Conservation (phyloP, 2,797 vertebrate species). For the Anableps anableps region DNA sequence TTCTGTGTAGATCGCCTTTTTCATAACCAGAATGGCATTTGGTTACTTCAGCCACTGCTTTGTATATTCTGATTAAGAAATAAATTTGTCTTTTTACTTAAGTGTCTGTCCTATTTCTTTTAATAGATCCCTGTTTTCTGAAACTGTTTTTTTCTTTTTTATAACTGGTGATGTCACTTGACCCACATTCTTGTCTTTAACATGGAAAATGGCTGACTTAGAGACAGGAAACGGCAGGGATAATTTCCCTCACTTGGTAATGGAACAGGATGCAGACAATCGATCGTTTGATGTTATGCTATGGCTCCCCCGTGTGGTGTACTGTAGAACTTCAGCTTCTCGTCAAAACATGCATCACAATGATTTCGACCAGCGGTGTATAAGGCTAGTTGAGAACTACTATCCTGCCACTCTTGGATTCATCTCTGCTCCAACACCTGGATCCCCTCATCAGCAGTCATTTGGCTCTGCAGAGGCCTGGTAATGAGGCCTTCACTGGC, state of each 20-base stretch:
- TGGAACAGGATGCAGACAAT: constrained; percentile 49
- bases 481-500: background rate
- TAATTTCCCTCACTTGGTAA: constrained; percentile 61
- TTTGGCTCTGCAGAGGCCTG: background rate
- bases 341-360: background rate
- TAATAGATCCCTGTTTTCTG: constrained; percentile 7
- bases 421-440: background rate
- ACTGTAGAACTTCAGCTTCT: constrained; percentile 3
- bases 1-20: constrained; percentile 81
- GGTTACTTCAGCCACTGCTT: constrained; percentile 89
- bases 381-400: background rate
- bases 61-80: constrained; percentile 93
- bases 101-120: constrained; percentile 37
- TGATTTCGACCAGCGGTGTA: too few species aligned
- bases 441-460: background rate
- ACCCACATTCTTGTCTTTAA: constrained; percentile 64
- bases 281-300: constrained; percentile 7
- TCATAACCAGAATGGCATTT: constrained; percentile 80
- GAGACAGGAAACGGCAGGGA: constrained; percentile 54
- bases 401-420: background rate
- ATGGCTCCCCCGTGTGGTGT: constrained; percentile 60
- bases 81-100: constrained; percentile 89
- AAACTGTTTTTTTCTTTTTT: constrained; percentile 26
- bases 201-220: constrained; percentile 74
- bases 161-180: constrained; percentile 68